These are phyloP conservation scores for Acestrorhynchus altus DNA, from an alignment of 2,797 vertebrate species.

Conservation along the genomic window DNA sequence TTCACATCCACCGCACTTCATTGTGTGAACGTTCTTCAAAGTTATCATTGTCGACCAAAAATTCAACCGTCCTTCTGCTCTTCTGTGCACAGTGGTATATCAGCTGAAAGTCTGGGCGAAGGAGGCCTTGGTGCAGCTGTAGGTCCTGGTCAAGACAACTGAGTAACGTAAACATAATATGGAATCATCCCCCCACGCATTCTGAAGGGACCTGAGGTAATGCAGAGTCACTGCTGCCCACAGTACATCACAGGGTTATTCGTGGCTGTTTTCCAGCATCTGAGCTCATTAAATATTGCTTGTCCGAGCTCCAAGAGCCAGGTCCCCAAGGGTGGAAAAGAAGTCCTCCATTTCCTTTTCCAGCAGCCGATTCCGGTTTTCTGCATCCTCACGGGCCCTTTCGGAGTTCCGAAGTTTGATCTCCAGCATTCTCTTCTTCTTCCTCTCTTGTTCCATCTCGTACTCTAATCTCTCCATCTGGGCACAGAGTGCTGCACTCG, in stretches of 20 bases:
- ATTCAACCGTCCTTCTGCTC: too few relatives aligned
- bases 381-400: slow-evolving; percentile 88
- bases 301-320: slow-evolving; percentile 80
- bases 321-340: slow-evolving; percentile 89
- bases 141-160: slow-evolving; percentile 25
- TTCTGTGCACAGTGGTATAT: slow-evolving; percentile 38
- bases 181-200: slow-evolving; percentile 55
- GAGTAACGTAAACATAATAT: background rate
- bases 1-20: too few relatives aligned
- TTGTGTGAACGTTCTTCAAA: too few relatives aligned
- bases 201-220: slow-evolving; percentile 75
- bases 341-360: slow-evolving; percentile 98
- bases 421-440: slow-evolving; percentile 88
- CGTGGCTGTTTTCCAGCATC: slow-evolving; percentile 32
- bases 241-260: slow-evolving; percentile 14
- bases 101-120: slow-evolving; percentile 4
- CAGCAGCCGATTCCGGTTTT: slow-evolving; percentile 89
- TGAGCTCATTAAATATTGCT: slow-evolving; percentile 66
- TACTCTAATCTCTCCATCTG: slow-evolving; percentile 86
- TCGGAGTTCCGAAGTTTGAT: slow-evolving; percentile 96
- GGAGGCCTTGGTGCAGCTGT: background rate
- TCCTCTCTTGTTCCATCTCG: slow-evolving; percentile 90
- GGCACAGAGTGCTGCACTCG: slow-evolving; percentile 80
- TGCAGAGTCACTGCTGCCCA: slow-evolving; percentile 51
- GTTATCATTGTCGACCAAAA: too few relatives aligned